A percentile compares a stretch with the other conserved stretches of the same genome.
These are phyloP conservation scores for Platorchestia sp. DNA, from an alignment of 1,140 invertebrate species.

Conservation along the genomic window DNA sequence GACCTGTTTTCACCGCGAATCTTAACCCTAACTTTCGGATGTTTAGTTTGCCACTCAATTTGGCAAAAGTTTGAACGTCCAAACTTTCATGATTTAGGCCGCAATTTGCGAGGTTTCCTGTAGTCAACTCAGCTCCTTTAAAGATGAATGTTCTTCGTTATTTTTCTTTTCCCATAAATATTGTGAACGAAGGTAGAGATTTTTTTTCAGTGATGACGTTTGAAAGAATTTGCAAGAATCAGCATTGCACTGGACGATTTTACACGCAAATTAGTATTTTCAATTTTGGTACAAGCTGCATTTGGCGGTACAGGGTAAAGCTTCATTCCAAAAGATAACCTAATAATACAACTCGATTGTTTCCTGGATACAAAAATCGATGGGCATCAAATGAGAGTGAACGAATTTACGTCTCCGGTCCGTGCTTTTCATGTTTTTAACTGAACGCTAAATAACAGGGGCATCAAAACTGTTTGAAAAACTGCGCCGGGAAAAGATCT, in stretches of 20 bases:
- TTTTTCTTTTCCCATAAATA: neutral
- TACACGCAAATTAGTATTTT: neutral
- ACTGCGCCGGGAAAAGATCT: no score
- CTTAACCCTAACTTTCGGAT: slow-evolving; percentile 1
- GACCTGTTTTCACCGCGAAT: slow-evolving; percentile 27
- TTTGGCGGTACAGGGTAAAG: neutral
- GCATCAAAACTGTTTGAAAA: no score
- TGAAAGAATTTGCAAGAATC: neutral
- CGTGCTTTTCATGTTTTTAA: neutral
- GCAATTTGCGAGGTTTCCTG: neutral
- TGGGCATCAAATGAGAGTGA: neutral
- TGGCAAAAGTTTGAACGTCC: slow-evolving; percentile 11
- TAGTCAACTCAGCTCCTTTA: neutral
- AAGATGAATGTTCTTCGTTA: neutral
- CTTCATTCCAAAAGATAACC: no score
- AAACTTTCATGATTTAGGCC: neutral
- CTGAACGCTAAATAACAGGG: neutral
- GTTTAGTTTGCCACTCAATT: slow-evolving; percentile 20
- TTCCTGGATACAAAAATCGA: neutral
- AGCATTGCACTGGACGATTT: neutral
- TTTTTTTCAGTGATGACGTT: neutral
- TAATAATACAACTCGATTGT: no score
- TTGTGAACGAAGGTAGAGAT: neutral
- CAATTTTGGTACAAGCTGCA: no score
- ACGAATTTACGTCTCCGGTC: neutral